A percentile compares a stretch with the other conserved stretches of the same genome.
Conservation (phyloP, 1,140 invertebrate species). For the Lordiphosa stackelbergi region DNA sequence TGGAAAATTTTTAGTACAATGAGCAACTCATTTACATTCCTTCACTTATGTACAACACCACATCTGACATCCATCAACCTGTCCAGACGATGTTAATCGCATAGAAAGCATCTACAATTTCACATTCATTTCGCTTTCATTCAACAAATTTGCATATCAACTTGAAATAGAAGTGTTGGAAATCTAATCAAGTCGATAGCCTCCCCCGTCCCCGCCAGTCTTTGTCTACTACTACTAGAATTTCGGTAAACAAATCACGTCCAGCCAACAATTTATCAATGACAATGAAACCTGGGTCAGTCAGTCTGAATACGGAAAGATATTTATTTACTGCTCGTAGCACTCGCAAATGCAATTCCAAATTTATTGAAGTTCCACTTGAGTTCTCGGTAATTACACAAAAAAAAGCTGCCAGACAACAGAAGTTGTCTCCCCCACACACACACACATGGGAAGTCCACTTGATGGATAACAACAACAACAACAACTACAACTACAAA, state of each 20-base stretch:
- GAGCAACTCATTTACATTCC: not conserved
- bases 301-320: conserved; percentile 20
- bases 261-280: conserved; percentile 45
- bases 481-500: conserved; percentile 23
- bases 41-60: conserved; percentile 8
- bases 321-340: conserved; percentile 6
- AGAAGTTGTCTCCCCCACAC: conserved; percentile 9
- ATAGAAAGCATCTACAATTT: conserved; percentile 38
- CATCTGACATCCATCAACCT: conserved; percentile 42
- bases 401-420: conserved; percentile 13
- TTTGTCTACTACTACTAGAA: conserved; percentile 1
- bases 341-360: conserved; percentile 41
- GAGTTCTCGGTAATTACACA: conserved; percentile 42
- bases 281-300: conserved; percentile 19
- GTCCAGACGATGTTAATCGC: conserved; percentile 39
- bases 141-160: conserved; percentile 39
- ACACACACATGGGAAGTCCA: conserved; percentile 23
- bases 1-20: not conserved
- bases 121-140: conserved; percentile 36
- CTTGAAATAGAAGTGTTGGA: conserved; percentile 16
- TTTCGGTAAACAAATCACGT: conserved; percentile 47
- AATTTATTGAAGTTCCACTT: conserved; percentile 49
- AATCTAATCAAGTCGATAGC: conserved; percentile 46
- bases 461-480: conserved; percentile 40
- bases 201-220: not conserved